Evolutionary conservation across 2,113 vertebrate genomes (phyloP).

Genomic region (Turdus rufiventris): DNA sequence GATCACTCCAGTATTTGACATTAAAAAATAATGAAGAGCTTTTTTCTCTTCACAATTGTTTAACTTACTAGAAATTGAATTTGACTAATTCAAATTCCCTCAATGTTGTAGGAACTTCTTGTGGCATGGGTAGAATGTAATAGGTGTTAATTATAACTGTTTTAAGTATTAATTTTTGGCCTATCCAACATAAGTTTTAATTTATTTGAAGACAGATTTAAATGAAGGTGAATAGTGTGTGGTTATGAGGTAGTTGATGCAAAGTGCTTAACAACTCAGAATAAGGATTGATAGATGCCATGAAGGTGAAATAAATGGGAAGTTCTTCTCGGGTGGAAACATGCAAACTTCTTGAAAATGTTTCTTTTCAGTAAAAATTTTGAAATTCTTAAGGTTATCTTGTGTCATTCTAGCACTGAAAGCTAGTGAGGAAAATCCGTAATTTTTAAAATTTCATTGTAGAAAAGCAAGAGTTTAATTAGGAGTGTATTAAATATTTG

Average conservation of each 20-base stretch:
- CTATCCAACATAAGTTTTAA: not conserved
- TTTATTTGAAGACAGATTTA: not conserved
- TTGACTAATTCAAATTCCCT: not conserved
- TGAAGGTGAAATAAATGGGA: not conserved
- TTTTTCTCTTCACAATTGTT: not conserved
- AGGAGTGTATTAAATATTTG: not conserved
- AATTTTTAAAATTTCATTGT: accelerated
- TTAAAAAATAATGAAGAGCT: not conserved
- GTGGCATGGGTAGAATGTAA: not conserved
- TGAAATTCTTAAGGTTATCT: not conserved
- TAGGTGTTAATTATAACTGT: not conserved
- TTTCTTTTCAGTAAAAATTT: not conserved
- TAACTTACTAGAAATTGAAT: not conserved
- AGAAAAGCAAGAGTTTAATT: not conserved
- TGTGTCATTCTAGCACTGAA: not conserved
- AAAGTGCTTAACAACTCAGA: not conserved
- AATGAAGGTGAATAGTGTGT: not conserved
- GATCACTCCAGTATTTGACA: not conserved
- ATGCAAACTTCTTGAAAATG: not conserved
- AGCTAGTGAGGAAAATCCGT: not conserved
- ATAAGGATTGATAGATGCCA: not conserved
- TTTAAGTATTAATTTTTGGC: slow-evolving; percentile 4
- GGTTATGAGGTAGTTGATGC: not conserved
- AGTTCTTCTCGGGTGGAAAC: not conserved
- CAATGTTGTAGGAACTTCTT: not conserved